Conservation (phyloP, 2,797 vertebrate genomes). For the Pseudochirops corinnae region DNA sequence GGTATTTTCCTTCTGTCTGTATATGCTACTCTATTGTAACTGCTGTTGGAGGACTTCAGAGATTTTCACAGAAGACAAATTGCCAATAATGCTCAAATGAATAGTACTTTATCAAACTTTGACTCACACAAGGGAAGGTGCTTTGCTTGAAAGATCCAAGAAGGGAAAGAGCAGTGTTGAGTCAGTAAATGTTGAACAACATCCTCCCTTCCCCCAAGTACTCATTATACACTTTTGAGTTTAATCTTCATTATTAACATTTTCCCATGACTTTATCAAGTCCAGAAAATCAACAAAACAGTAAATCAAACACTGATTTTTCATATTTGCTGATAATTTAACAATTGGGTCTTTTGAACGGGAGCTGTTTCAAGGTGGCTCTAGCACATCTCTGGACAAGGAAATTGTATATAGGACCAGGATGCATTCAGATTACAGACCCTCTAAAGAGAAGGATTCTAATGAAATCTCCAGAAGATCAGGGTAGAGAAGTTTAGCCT, state of each 20-base stretch:
- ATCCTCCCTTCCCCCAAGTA: neutral
- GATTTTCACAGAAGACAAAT: neutral
- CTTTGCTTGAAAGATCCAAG: neutral
- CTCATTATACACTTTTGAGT: neutral
- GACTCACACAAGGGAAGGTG: neutral
- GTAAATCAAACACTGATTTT: neutral
- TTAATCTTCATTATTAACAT: neutral
- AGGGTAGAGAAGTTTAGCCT: neutral
- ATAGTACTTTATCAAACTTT: neutral
- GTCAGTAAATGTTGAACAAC: neutral
- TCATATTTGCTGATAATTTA: neutral
- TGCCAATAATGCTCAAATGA: neutral
- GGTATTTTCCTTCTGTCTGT: neutral
- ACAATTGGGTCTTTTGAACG: neutral
- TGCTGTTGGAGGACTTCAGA: neutral
- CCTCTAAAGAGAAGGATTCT: neutral
- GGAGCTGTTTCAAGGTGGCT: neutral
- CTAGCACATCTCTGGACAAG: neutral
- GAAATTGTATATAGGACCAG: neutral
- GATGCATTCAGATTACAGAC: neutral
- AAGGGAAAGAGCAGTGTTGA: neutral
- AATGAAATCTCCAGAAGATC: neutral
- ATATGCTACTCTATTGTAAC: neutral
- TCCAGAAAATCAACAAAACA: neutral
- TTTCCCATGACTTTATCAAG: neutral